Evolutionary conservation across 1,140 invertebrate genomes (phyloP).

Genomic region (Steinernema khuongi): DNA sequence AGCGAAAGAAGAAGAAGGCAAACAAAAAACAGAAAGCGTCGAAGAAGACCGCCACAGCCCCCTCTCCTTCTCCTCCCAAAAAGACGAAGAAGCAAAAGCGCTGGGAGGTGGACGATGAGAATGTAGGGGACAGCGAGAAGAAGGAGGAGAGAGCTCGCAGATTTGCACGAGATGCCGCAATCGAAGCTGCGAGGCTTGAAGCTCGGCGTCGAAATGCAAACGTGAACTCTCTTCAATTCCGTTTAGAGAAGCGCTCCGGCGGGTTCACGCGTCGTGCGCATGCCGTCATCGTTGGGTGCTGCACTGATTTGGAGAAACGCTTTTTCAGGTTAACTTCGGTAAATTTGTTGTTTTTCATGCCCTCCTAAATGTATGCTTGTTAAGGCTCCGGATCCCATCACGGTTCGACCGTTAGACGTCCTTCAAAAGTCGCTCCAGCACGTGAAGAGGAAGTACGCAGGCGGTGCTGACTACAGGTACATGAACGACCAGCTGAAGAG

Average conservation of each 20-base stretch:
- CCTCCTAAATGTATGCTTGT: too few species aligned
- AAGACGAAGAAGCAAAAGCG: not conserved
- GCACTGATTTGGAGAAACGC: conserved; percentile 19
- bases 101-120: not conserved
- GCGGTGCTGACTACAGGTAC: conserved; percentile 85
- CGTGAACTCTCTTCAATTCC: conserved; percentile 21
- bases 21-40: not conserved
- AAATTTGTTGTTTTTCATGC: not conserved
- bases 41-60: too few species aligned
- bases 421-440: conserved; percentile 76
- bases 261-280: not conserved
- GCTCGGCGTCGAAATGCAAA: conserved; percentile 2
- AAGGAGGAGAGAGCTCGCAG: conserved; percentile 2
- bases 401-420: conserved; percentile 79
- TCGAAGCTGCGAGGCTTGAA: not conserved
- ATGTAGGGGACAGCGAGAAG: not conserved
- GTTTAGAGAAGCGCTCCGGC: not conserved
- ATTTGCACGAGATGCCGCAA: not conserved
- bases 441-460: conserved; percentile 82
- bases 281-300: not conserved
- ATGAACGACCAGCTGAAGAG: conserved; percentile 90
- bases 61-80: not conserved
- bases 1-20: not conserved
- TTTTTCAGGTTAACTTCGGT: conserved; percentile 24
- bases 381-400: conserved; percentile 80